These are phyloP conservation scores for Steinernema khuongi DNA, from an alignment of 1,140 invertebrate genomes.

Conservation along the genomic window DNA sequence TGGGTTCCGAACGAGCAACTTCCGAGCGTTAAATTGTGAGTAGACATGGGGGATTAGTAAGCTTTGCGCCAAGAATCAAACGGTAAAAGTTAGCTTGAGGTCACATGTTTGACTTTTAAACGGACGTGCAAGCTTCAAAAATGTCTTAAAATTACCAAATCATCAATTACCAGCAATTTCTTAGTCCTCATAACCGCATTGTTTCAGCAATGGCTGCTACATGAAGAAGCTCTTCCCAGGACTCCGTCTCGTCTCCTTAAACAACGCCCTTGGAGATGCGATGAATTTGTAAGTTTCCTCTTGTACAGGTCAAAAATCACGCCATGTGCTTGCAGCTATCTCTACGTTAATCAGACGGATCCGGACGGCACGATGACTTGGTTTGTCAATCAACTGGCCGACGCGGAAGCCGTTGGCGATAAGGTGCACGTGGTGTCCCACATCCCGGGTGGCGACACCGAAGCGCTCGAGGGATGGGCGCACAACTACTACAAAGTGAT, in stretches of 20 bases:
- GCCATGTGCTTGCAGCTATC: constrained; percentile 75
- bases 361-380: constrained; percentile 86
- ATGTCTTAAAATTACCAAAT: too few relatives aligned
- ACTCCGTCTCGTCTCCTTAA: constrained; percentile 61
- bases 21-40: constrained; percentile 26
- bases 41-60: not conserved
- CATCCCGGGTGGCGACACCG: constrained; percentile 40
- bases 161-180: too few relatives aligned
- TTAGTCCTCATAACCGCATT: not conserved
- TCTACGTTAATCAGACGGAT: constrained; percentile 88
- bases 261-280: constrained; percentile 61
- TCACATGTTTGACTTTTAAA: not conserved
- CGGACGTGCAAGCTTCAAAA: too few relatives aligned
- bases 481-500: constrained; percentile 46
- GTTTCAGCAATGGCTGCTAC: constrained; percentile 61
- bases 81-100: not conserved
- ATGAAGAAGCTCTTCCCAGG: constrained; percentile 57
- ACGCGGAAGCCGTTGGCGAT: constrained; percentile 83
- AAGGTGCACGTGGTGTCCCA: constrained; percentile 63
- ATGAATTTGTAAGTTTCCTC: constrained; percentile 60
- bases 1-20: constrained; percentile 44
- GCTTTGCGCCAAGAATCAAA: too few relatives aligned
- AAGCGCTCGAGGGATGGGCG: constrained; percentile 41
- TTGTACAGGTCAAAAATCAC: constrained; percentile 8
- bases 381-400: constrained; percentile 85